These are phyloP conservation scores for Synanthedon andrenaeformis DNA, from an alignment of 2,888 invertebrate species.

Conservation along the genomic window DNA sequence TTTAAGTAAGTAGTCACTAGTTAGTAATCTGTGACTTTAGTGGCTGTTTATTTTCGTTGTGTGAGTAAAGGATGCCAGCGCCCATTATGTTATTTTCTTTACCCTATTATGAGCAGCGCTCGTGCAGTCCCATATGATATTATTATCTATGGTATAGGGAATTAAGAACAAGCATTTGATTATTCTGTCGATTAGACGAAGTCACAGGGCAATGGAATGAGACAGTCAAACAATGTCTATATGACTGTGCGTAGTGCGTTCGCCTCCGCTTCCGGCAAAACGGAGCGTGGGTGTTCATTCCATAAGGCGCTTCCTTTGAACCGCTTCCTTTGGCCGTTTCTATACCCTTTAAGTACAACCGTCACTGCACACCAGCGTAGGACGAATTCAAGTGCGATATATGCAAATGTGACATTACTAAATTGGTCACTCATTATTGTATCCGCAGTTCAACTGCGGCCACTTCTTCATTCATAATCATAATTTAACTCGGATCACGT, in stretches of 20 bases:
- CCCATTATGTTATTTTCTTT: too few species aligned
- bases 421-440: conserved; percentile 32
- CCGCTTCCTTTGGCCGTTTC: conserved; percentile 41
- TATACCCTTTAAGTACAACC: conserved; percentile 13
- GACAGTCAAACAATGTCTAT: not conserved
- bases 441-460: conserved; percentile 26
- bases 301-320: conserved; percentile 54
- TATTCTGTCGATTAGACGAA: too few species aligned
- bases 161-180: too few species aligned
- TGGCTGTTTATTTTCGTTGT: too few species aligned
- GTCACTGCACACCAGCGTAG: conserved; percentile 18
- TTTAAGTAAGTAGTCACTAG: too few species aligned
- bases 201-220: too few species aligned
- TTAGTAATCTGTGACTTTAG: too few species aligned
- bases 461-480: conserved; percentile 29
- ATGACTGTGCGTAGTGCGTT: conserved; percentile 27
- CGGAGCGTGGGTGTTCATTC: conserved; percentile 47
- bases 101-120: too few species aligned
- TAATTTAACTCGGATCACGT: conserved; percentile 20
- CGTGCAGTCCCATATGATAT: too few species aligned
- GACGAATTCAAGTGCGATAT: conserved; percentile 26
- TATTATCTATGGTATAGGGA: too few species aligned
- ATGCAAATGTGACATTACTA: conserved; percentile 34
- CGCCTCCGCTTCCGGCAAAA: conserved; percentile 50
- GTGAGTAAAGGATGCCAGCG: too few species aligned